A percentile compares a stretch with the other conserved stretches of the same genome.
Evolutionary conservation across 2,888 invertebrate species (phyloP).

Genomic region (Drosophila atripex): DNA sequence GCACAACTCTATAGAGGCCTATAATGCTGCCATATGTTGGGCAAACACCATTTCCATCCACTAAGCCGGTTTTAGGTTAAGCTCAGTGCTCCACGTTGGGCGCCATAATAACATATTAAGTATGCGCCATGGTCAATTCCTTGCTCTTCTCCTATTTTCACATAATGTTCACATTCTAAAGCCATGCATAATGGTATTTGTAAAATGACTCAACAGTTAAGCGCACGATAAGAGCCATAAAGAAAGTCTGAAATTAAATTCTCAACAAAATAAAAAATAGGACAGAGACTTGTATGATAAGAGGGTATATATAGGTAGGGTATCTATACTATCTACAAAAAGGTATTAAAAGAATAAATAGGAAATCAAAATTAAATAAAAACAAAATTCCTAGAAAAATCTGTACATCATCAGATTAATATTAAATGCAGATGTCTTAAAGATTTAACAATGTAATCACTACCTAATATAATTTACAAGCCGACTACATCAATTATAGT

Average conservation of each 20-base stretch:
- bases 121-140: constrained; percentile 50
- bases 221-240: constrained; percentile 61
- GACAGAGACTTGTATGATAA: constrained; percentile 16
- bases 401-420: too few species aligned
- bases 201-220: constrained; percentile 69
- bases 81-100: constrained; percentile 30
- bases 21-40: constrained; percentile 62
- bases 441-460: not conserved
- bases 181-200: not conserved
- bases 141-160: constrained; percentile 12
- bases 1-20: constrained; percentile 24
- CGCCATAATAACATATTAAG: constrained; percentile 55
- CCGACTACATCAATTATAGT: constrained; percentile 1
- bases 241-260: constrained; percentile 5
- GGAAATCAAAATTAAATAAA: not conserved
- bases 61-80: constrained; percentile 40
- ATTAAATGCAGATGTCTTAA: not conserved
- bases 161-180: constrained; percentile 3
- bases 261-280: constrained; percentile 27
- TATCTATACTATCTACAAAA: too few species aligned
- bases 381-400: not conserved
- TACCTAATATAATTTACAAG: not conserved
- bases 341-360: not conserved
- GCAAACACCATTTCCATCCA: constrained; percentile 48
- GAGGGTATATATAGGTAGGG: too few species aligned